Evolutionary conservation across 2,888 invertebrate genomes (phyloP), one percentile per base, ranked within the genome.

Genomic region (Chrysolina oricalcia): DNA sequence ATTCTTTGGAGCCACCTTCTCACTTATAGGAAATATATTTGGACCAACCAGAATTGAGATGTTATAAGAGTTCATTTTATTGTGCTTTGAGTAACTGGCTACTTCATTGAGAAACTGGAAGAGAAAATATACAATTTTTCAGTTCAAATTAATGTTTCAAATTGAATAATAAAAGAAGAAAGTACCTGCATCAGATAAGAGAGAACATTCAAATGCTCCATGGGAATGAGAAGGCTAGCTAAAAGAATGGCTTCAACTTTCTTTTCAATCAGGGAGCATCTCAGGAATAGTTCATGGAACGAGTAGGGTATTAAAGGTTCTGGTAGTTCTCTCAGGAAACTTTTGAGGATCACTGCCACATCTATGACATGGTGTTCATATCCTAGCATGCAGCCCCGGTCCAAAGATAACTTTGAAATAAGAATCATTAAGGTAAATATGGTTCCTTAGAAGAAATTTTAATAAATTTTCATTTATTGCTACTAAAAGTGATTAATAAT

Each of bases 1-100:
- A n/a, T 92, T 91, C 21, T 93, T 91, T 35, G 85, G 83, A 10
- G 83, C 85, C 65, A 85, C 81, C 84, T 88, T 89, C 85, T 93
- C 93, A 69, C 93, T 93, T 13, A 94, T 89, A 0, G 96, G 96
- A 93, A 97, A 95, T 69, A 97, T 91, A 85, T 96, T 96, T 0
- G 97, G 97, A 0, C 96, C 94, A 86, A 97, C 90, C 40, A 97
- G 94, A 80, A 96, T 94, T 1, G 97, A 94, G 78, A 97, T 89
- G 89, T 97, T 97, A 69, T 93, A 93, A 0, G 93, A 89, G 82
- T 94, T 93, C 97, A 98, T 98, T 87, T 94, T 93, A 87, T 97
- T 97, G 66, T 91, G 90, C 66, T 91, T 90, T 68, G 93, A 92
- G 83, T 92, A 91, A 41, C 91, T 89, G 9, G 95, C 92, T 41